These are phyloP conservation scores for Eubasilissa regina DNA, from an alignment of 1,140 invertebrate genomes.

Conservation along the genomic window DNA sequence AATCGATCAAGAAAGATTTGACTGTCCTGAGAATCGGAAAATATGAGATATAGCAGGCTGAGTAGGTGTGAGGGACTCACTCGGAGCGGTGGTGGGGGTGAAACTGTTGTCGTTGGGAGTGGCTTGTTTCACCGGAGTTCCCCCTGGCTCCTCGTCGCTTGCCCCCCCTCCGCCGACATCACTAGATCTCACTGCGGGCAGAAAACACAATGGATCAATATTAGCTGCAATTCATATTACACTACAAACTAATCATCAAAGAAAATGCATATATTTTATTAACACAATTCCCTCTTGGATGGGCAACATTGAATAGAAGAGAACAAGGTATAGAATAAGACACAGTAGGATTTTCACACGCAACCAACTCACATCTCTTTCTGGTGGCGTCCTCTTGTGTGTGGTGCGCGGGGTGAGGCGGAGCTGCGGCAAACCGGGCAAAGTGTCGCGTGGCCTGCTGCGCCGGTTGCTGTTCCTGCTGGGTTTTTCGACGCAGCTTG, in stretches of 20 bases:
- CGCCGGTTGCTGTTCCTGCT: constrained; percentile 59
- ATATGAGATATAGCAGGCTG: background rate
- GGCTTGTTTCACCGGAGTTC: constrained; percentile 25
- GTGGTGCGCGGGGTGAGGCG: constrained; percentile 38
- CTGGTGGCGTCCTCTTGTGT: constrained; percentile 16
- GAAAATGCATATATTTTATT: too few species aligned
- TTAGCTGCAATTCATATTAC: background rate
- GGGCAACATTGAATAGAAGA: too few species aligned
- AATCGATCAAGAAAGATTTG: too few species aligned
- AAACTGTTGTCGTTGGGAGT: background rate
- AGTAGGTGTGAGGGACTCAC: background rate
- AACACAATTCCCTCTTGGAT: too few species aligned
- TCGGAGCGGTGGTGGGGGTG: constrained; percentile 15
- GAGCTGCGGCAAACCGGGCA: constrained; percentile 47
- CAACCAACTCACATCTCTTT: constrained; percentile 39
- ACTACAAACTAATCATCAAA: too few species aligned
- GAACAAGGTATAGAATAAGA: background rate
- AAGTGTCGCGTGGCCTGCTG: constrained; percentile 50
- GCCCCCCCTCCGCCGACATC: constrained; percentile 19
- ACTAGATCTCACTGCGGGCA: constrained; percentile 16
- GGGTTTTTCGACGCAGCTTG: constrained; percentile 75
- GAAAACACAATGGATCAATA: constrained; percentile 4
- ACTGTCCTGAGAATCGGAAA: too few species aligned
- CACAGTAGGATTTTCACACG: background rate
- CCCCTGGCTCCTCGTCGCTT: constrained; percentile 53